Evolutionary conservation across 2,113 vertebrate genomes (phyloP).

Genomic region (Anguilla japonica): DNA sequence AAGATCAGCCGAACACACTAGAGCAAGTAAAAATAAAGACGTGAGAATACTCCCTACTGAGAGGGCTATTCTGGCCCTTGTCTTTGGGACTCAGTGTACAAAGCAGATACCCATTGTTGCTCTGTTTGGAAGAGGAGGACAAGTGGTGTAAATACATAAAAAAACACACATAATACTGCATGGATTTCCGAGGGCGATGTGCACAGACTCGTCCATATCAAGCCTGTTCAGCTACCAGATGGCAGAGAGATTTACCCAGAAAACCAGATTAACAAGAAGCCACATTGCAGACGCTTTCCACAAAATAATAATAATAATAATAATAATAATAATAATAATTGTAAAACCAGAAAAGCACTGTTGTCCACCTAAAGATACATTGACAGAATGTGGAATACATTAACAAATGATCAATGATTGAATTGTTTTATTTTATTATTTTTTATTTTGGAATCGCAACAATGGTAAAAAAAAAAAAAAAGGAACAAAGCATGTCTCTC

Average conservation of each 20-base stretch:
- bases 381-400: not conserved
- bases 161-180: not conserved
- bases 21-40: not conserved
- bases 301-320: not conserved
- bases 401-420: not conserved
- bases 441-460: not conserved
- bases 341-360: not conserved
- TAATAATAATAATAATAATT: not conserved
- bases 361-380: too few species aligned
- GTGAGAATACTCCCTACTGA: not conserved
- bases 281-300: conserved; percentile 1
- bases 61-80: not conserved
- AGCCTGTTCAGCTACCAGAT: conserved; percentile 42
- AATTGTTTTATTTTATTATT: not conserved
- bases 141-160: not conserved
- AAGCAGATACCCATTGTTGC: not conserved
- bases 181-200: not conserved
- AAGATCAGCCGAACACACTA: not conserved
- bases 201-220: conserved; percentile 39
- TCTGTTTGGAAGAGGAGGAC: not conserved
- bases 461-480: not conserved
- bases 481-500: not conserved
- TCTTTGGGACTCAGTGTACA: not conserved
- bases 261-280: conserved; percentile 35
- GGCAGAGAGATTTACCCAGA: conserved; percentile 46